Evolutionary conservation across 2,797 vertebrate genomes (phyloP), one percentile per base, ranked within the genome.

Genomic region (Podarcis siculus): DNA sequence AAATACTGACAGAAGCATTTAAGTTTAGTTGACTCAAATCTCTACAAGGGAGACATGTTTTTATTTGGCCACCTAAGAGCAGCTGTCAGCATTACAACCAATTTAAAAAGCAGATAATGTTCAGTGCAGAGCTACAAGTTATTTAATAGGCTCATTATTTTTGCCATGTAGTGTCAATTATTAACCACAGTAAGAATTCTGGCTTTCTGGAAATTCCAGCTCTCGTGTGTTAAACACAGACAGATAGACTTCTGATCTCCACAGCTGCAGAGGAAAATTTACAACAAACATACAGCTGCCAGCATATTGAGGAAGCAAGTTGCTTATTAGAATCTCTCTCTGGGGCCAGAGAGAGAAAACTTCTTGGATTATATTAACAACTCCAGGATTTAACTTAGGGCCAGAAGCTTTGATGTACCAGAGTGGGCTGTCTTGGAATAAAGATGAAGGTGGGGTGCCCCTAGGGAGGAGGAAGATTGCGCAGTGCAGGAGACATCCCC

Each of bases 1-100:
- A 86, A 86, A 86, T 42, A 77, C 55, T 85, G 55, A 42, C 35
- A 77, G 58, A n/a, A 64, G 32, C 64, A 58, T 85, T 71, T 61
- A 37, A n/a, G 78, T 80, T 80, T 72, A 72, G 45, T 21, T 80
- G 77, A 39, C 23, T 79, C 17, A 37, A 58, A 87, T 87, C 39
- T 67, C 80, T 49, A 23, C 73, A 83, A 77, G 23, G 12, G 42
- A 87, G 73, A 64, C 23, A 80, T 3, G 21, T 78, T 75, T 82
- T 76, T 10, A 55, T 58, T 77, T 88, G 80, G 58, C 39, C 45
- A 69, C 58, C 32, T 77, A 69, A 77, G 23, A 39, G 17, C 32
- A 30, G 19, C n/a, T 82, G 19, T n/a, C 49, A 87, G 45, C 37
- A 73, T 42, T 69, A 79, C 45, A 86, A 79, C 66, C 79, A 79